Evolutionary conservation across 1,140 invertebrate genomes (phyloP), one percentile per base, ranked within the genome.

Genomic region (Caenorhabditis inopinata): DNA sequence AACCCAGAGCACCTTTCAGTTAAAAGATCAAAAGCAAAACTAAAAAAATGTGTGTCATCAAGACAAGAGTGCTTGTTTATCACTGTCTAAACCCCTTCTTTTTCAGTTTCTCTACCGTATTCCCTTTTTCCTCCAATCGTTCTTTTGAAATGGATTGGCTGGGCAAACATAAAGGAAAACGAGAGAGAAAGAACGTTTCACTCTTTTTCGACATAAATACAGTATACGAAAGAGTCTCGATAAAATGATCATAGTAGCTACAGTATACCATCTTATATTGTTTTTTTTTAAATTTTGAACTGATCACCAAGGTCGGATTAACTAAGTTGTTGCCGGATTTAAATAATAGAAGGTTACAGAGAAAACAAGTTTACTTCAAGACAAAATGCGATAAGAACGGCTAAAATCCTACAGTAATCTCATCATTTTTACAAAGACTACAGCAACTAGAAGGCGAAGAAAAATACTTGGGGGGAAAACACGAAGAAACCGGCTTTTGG

Each of bases 11-110:
- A 32, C 2, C 58, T 2, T 5, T 21, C 2, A 38, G 29, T 21
- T 21, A 9, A 68, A 68, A 18, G n/a, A 38, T 38, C 11, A 38
- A 68, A 68, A 27, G 32, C 5, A 68, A 68, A 42, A 68, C n/a
- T 42, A n/a, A 14, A 42, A 38, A 68, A 68, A 68, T 11, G 58
- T 68, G 58, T 38, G 32, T 42, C 58, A 68, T 42, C 32, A 16
- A 68, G 58, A 38, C 5, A 68, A 68, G 58, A 42, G 58, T 42
- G 58, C 58, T 68, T 68, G 58, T 68, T 68, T 68, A 68, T 68
- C 58, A 68, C 58, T 7, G n/a, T 32, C 58, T 38, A 68, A 68
- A 68, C n/a, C 58, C 25, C 32, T 27, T 42, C 29, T 68, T 42
- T 68, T 68, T 68, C 58, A 68, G 58, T 68, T 38, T 68, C 27